Conservation (phyloP, 2,888 invertebrate species). For the Ephialtes manifestator region DNA sequence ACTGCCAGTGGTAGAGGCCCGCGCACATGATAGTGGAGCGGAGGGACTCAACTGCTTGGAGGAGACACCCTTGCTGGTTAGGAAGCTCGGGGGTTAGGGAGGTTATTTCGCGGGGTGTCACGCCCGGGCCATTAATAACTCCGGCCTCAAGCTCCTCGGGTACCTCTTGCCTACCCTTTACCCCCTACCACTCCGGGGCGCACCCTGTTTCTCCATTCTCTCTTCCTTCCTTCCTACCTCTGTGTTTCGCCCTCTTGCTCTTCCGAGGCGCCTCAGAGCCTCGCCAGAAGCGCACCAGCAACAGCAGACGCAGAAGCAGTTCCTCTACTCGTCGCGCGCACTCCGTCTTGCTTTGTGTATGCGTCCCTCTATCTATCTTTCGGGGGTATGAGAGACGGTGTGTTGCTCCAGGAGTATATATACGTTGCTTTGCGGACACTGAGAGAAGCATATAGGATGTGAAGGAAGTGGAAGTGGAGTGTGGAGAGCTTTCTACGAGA, state of each 20-base stretch:
- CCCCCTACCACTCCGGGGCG: constrained; percentile 42
- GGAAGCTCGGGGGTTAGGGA: constrained; percentile 71
- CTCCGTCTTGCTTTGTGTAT: constrained; percentile 62
- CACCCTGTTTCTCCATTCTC: constrained; percentile 44
- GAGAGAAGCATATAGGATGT: constrained; percentile 47
- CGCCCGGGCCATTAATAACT: constrained; percentile 83
- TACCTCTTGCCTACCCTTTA: constrained; percentile 63
- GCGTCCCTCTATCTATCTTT: constrained; percentile 56
- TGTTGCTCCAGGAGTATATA: constrained; percentile 11
- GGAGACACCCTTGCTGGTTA: constrained; percentile 29
- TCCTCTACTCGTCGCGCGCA: constrained; percentile 57
- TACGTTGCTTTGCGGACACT: constrained; percentile 47
- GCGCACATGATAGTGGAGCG: constrained; percentile 54
- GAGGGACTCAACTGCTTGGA: constrained; percentile 37
- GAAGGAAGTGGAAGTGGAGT: constrained; percentile 12
- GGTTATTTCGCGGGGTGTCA: constrained; percentile 84
- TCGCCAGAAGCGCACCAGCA: constrained; percentile 38
- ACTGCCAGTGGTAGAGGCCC: constrained; percentile 61
- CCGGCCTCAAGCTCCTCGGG: constrained; percentile 67
- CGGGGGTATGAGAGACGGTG: constrained; percentile 49
- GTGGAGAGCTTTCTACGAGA: constrained; percentile 56
- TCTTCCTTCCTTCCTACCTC: constrained; percentile 54
- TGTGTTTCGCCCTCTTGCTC: constrained; percentile 51
- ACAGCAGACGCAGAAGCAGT: constrained; percentile 60
- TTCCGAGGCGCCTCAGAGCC: constrained; percentile 43